Conservation (phyloP, 2,888 invertebrate species). For the Clistopyga incitator region DNA sequence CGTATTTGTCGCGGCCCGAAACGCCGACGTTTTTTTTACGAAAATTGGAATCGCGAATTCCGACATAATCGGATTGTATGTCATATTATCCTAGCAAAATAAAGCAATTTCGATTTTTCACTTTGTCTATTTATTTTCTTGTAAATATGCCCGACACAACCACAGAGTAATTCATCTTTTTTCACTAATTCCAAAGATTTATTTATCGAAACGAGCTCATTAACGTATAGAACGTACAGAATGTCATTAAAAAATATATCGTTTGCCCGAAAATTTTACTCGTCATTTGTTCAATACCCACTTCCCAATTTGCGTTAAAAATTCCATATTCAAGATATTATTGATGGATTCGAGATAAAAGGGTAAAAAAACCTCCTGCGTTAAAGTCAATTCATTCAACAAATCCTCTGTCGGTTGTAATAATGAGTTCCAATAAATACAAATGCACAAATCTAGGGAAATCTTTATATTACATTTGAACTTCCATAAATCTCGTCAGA, state of each 20-base stretch:
- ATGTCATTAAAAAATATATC: neutral
- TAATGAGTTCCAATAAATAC: neutral
- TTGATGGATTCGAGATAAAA: neutral
- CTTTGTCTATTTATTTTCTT: neutral
- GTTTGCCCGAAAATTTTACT: neutral
- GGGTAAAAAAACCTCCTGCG: neutral
- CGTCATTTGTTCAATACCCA: neutral
- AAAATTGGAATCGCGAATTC: neutral
- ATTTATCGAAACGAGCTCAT: too few species aligned
- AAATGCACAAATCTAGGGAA: slow-evolving; percentile 13
- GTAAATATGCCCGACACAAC: too few species aligned
- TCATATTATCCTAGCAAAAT: neutral
- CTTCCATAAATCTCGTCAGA: slow-evolving; percentile 20
- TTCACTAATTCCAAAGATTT: too few species aligned
- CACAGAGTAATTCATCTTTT: too few species aligned
- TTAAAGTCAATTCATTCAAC: neutral
- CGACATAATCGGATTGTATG: neutral
- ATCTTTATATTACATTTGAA: slow-evolving; percentile 39
- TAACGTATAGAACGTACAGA: neutral
- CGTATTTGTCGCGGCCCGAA: neutral
- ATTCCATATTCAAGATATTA: neutral
- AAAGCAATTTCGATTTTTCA: neutral
- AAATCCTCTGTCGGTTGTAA: neutral
- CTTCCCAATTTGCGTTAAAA: too few species aligned
- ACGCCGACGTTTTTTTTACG: neutral